A percentile compares a stretch with the other conserved stretches of the same genome.
Evolutionary conservation across 2,113 vertebrate species (phyloP).

Genomic region (Chrysemys picta): DNA sequence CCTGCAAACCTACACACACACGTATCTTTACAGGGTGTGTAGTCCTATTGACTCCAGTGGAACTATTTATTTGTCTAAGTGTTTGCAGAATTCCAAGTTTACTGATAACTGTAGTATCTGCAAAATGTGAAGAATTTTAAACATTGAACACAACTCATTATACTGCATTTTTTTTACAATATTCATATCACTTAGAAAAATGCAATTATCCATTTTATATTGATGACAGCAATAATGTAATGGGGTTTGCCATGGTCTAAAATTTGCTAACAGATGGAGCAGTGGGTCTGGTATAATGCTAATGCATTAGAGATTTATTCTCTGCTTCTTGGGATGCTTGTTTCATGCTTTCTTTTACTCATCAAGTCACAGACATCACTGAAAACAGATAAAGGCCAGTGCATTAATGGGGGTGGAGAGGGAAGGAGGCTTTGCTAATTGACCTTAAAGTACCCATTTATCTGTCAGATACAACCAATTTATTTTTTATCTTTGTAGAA

Average conservation of each 20-base stretch:
- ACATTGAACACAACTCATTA: background rate
- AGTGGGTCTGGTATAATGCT: background rate
- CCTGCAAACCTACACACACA: too few species aligned
- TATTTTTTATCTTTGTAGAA: constrained; percentile 1
- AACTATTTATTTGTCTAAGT: background rate
- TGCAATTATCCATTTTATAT: background rate
- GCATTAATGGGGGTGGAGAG: background rate
- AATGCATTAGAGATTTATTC: background rate
- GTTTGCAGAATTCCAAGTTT: background rate
- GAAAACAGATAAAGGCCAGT: background rate
- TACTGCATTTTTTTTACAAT: background rate
- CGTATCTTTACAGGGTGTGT: background rate
- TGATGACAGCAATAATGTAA: background rate
- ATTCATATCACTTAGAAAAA: background rate
- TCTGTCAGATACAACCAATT: background rate
- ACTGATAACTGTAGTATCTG: background rate
- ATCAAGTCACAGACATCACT: background rate
- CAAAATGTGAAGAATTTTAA: background rate
- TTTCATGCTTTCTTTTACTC: background rate
- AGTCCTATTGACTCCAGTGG: too few species aligned
- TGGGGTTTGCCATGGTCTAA: background rate
- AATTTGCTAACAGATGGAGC: background rate
- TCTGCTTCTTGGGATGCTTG: background rate
- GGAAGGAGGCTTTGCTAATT: background rate
- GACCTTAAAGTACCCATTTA: background rate